Evolutionary conservation across 2,888 invertebrate genomes (phyloP), one percentile per base, ranked within the genome.

Genomic region (Camponotus fellah): DNA sequence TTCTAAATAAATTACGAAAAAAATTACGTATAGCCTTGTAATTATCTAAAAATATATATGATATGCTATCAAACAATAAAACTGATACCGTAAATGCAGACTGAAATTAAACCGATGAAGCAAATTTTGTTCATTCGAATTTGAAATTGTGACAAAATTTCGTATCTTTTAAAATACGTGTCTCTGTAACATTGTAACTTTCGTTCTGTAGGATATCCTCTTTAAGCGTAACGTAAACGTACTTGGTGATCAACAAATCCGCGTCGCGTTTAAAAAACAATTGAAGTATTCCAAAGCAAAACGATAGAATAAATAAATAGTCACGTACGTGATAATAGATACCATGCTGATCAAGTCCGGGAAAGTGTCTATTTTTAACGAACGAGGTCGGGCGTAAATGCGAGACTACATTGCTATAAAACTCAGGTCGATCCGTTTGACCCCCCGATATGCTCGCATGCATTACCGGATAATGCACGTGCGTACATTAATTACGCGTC

Each of bases 401-500:
- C 75, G 32, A 58, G 66, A 62, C 34, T 56, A 53, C 56, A 83
- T 76, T 62, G 58, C 65, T 37, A 26, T 79, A 81, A 56, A 66
- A 83, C 66, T 56, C 37, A 56, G 85, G 85, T 84, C 83, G 69
- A 86, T 77, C 66, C 60, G 68, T 83, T 86, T 68, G 83, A 83
- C 82, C 87, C 65, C 46, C 56, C 26, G 72, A 43, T 65, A 66
- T 64, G 43, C 66, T 69, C 53, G 56, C 43, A 80, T 65, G 72
- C 83, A 83, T 85, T 85, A 85, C 69, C 58, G 85, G 82, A 88
- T 88, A 90, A 90, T 90, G 60, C 84, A 84, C 86, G 83, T 68
- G 89, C 86, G 88, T 89, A 85, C 89, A 87, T 90, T 90, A 86
- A 88, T 90, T 90, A 89, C 86, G 76, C 83, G 84, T 81, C 87